Evolutionary conservation across 2,888 invertebrate genomes (phyloP), one percentile per base, ranked within the genome.

Genomic region (Buathra laborator): DNA sequence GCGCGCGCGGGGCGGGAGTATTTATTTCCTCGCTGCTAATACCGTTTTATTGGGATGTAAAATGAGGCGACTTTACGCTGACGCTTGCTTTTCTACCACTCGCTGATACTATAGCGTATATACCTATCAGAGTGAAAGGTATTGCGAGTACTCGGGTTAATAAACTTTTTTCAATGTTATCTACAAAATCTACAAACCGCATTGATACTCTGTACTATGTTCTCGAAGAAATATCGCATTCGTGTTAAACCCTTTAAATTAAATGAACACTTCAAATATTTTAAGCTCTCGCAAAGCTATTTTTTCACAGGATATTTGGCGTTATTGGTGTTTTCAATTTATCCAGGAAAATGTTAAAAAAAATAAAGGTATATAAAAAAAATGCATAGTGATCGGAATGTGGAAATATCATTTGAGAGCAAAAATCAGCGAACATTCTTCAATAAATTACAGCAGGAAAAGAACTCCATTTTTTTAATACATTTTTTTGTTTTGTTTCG

Each of bases 31-130:
- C 76, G 87, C 66, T 82, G 89, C 90, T 91, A 91, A 91, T 91
- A 85, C 91, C 90, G 87, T 88, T 91, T 91, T 91, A 91, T 91
- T 91, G 86, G 90, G 87, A 90, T 91, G 91, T 91, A 90, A 91
- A 91, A 91, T 91, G 91, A 91, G 88, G 84, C 89, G 86, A 89
- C 86, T 87, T 86, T 84, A 81, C 89, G 90, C 90, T 90, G 91
- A 91, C 80, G 88, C 86, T 89, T 88, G 88, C 84, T 90, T 89
- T 87, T 85, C 75, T 67, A 56, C 62, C 29, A 68, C 72, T 85
- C 46, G 24, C 84, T 44, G 37, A 32, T 14, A 74, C 44, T 62
- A 74, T 24, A n/a, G 71, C 44, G 68, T 56, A 62, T 66, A 48
- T 64, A 29, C 70, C 75, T 51, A 12, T 48, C 32, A 37, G 29